A percentile compares a stretch with the other conserved stretches of the same genome.
phyloP scores from a whole-genome alignment of 1,140 invertebrate species.

The Euwallacea fornicatus region DNA sequence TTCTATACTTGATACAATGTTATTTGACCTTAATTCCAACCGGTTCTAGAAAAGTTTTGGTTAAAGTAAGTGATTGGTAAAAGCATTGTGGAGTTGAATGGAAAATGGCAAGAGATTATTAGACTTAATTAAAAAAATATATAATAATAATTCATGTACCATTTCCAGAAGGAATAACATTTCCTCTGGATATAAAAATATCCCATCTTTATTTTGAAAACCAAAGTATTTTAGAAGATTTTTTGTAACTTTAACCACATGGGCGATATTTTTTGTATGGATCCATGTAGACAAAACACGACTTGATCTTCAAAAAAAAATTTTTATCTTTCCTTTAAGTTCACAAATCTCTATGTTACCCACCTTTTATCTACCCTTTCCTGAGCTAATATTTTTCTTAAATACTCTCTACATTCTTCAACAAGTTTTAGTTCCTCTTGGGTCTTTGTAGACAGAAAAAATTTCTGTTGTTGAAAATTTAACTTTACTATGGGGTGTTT shows the following conservation, averaged over 20 bases:
- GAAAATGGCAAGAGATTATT: no score
- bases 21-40: constrained; percentile 46
- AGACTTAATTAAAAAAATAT: background rate
- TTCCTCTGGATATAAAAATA: constrained; percentile 49
- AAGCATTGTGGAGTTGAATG: no score
- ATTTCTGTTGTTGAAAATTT: constrained; percentile 36
- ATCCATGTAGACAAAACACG: constrained; percentile 42
- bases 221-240: constrained; percentile 42
- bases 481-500: constrained; percentile 44
- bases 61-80: constrained; percentile 5
- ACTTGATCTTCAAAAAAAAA: constrained; percentile 39
- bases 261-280: constrained; percentile 29
- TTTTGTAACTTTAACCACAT: constrained; percentile 42
- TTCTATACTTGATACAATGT: constrained; percentile 46
- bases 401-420: constrained; percentile 29
- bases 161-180: constrained; percentile 51
- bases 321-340: background rate
- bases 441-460: constrained; percentile 36
- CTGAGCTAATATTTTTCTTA: constrained; percentile 39
- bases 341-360: background rate
- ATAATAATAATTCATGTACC: constrained; percentile 42
- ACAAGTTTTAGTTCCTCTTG: constrained; percentile 30
- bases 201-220: constrained; percentile 43
- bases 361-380: constrained; percentile 45
- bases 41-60: constrained; percentile 45